Conservation (phyloP, 2,113 vertebrate genomes). For the Puntigrus tetrazona region DNA sequence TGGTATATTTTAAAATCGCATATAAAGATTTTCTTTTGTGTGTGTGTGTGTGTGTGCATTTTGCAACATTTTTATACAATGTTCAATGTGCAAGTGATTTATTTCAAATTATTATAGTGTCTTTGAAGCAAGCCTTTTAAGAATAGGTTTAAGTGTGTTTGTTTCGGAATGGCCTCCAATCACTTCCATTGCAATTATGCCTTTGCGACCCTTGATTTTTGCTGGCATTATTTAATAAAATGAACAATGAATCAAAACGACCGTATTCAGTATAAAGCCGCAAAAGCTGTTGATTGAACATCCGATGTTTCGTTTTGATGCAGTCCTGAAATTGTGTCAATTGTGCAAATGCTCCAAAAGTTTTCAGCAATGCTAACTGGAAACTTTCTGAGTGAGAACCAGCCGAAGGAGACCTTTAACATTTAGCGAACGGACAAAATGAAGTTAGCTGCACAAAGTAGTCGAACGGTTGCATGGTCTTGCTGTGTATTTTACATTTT, state of each 20-base stretch:
- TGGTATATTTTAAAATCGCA: no score
- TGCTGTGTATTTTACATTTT: not conserved
- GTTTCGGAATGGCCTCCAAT: not conserved
- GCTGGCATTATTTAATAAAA: no score
- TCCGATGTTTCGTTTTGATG: not conserved
- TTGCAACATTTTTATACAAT: no score
- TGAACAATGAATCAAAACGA: no score
- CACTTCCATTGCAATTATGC: not conserved
- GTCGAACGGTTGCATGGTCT: not conserved
- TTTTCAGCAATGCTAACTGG: not conserved
- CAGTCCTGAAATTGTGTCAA: no score
- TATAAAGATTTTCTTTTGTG: no score
- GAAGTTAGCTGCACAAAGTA: not conserved
- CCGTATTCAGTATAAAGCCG: not conserved
- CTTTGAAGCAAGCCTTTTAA: no score
- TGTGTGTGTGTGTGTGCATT: no score
- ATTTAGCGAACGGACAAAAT: not conserved
- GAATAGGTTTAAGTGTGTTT: not conserved
- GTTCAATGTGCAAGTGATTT: no score
- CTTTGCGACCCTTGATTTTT: not conserved
- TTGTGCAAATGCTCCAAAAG: slow-evolving; percentile 2
- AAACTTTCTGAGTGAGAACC: not conserved
- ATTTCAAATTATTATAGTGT: no score
- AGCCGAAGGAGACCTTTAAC: not conserved
- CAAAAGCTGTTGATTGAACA: not conserved